Evolutionary conservation across 2,888 invertebrate genomes (phyloP), one percentile per base, ranked within the genome.

Genomic region (Acronicta aceris): DNA sequence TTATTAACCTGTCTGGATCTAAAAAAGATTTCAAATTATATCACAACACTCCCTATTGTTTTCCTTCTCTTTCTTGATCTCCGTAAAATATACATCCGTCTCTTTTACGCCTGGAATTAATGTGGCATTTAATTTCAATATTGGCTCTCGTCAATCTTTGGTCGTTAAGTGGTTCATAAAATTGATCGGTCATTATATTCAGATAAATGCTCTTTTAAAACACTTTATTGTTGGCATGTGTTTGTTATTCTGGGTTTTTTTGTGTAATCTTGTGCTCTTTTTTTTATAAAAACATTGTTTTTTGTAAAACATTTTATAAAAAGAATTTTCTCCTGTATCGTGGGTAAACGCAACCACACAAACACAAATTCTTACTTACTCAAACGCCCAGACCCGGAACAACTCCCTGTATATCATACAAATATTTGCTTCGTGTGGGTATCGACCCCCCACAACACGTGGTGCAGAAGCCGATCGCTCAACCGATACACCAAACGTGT

Each of bases 161-260:
- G 56, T 52, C 55, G 66, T 77, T 79, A 82, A 80, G 81, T 82
- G 81, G 76, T 74, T 83, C 79, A 86, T 89, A 86, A 87, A 87
- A 86, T 81, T 83, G 82, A 87, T 87, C 82, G 85, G 70, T 81
- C 76, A 88, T 88, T 87, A 89, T 90, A 85, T 87, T 84, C 65
- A 79, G 76, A 81, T 78, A 57, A n/a, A 73, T 76, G 77, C 72
- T 79, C 76, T 86, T 82, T 87, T 87, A 84, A 86, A 58, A 54
- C 48, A 38, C 15, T 42, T 63, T 59, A 62, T 61, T 63, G 52
- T 55, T 15, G 17, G 40, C 58, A 13, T 33, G 15, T 59, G 51
- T 63, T 59, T 46, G 45, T 33, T 57, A 46, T 46, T 33, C 33
- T 33, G 12, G 33, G 12, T 25, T n/a, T 21, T 56, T 69, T 54